A percentile compares a stretch with the other conserved stretches of the same genome.
Evolutionary conservation across 2,888 invertebrate genomes (phyloP).

Genomic region (Frankliniella intonsa): DNA sequence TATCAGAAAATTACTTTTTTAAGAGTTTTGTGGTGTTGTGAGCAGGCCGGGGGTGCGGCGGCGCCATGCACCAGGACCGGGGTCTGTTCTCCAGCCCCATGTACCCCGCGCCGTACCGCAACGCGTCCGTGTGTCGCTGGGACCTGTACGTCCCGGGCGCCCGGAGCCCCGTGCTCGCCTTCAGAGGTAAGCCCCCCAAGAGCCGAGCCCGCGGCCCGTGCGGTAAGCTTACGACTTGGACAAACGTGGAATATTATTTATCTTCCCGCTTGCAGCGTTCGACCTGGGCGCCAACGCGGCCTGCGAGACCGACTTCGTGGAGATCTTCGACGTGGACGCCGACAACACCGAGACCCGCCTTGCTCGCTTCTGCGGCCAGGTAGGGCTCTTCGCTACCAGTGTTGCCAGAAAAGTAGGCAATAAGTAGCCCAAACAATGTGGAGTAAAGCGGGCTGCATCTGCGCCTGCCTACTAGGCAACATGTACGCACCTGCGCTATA

Average conservation of each 20-base stretch:
- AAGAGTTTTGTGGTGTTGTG: background rate
- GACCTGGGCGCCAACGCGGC: background rate
- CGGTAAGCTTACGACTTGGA: too few species aligned
- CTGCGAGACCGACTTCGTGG: background rate
- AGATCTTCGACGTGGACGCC: constrained; percentile 5
- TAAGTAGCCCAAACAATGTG: too few species aligned
- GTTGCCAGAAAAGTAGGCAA: too few species aligned
- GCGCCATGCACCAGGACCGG: background rate
- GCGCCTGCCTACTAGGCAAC: too few species aligned
- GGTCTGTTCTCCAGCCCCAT: background rate
- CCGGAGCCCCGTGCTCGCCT: background rate
- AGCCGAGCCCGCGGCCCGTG: too few species aligned
- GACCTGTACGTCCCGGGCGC: background rate
- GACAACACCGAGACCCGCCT: background rate
- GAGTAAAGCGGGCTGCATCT: too few species aligned
- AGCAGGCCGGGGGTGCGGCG: background rate
- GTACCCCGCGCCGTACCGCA: constrained; percentile 13
- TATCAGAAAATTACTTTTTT: background rate
- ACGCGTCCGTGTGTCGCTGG: background rate
- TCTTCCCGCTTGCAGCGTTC: background rate
- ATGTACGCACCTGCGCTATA: too few species aligned
- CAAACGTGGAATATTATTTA: too few species aligned
- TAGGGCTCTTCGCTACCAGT: background rate
- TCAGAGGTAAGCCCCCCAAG: background rate
- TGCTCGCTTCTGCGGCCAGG: background rate